phyloP scores from a whole-genome alignment of 1,140 invertebrate species.

The Aphaenogaster rudis region DNA sequence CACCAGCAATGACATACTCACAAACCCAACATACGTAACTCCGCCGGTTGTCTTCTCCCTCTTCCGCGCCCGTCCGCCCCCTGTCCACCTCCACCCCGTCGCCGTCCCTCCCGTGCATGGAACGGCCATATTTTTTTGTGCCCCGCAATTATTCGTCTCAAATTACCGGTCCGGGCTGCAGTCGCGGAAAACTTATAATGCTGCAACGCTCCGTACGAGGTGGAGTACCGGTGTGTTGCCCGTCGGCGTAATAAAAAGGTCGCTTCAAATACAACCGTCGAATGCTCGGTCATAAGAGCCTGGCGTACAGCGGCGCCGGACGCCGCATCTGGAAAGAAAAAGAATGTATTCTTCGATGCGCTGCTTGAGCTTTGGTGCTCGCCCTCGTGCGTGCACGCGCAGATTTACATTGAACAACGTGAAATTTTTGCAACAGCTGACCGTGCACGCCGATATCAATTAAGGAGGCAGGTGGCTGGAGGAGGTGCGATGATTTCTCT shows the following conservation, averaged over 20 bases:
- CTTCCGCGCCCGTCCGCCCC: background rate
- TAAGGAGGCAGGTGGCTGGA: constrained; percentile 12
- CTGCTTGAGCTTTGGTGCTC: background rate
- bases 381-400: background rate
- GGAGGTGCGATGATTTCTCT: background rate
- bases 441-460: constrained; percentile 19
- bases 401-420: constrained; percentile 27
- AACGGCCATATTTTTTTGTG: constrained; percentile 82
- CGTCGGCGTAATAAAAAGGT: constrained; percentile 62
- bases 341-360: constrained; percentile 23
- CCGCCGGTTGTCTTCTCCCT: constrained; percentile 67
- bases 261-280: constrained; percentile 61
- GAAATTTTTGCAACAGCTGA: constrained; percentile 23
- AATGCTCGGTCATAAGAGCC: constrained; percentile 57
- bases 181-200: constrained; percentile 80
- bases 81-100: background rate
- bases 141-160: constrained; percentile 83
- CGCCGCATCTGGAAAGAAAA: constrained; percentile 14
- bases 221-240: constrained; percentile 46
- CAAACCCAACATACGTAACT: constrained; percentile 80
- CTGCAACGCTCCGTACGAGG: constrained; percentile 54
- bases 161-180: constrained; percentile 80
- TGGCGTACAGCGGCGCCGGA: background rate
- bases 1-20: constrained; percentile 82
- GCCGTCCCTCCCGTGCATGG: constrained; percentile 71